These are phyloP conservation scores for Myotis yumanensis DNA, from an alignment of 2,113 vertebrate species.

Conservation along the genomic window DNA sequence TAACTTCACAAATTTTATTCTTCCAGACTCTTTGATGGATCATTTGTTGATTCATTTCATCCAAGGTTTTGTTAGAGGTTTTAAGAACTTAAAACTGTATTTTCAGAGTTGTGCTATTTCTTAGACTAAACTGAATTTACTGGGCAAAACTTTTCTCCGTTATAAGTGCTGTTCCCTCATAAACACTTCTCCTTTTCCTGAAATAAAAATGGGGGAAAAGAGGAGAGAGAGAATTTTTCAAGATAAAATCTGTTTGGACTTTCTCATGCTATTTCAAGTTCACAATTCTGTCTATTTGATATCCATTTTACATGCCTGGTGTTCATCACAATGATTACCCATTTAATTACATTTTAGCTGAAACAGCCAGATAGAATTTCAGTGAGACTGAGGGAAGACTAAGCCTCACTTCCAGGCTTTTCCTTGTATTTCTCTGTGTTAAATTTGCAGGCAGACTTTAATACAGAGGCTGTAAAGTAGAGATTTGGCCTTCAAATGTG, in stretches of 20 bases:
- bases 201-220: conserved; percentile 15
- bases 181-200: background rate
- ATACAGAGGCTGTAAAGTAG: background rate
- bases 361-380: background rate
- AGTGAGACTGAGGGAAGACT: background rate
- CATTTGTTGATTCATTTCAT: conserved; percentile 23
- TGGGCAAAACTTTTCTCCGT: background rate
- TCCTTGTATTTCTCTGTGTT: background rate
- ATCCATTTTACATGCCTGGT: conserved; percentile 51
- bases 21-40: conserved; percentile 24
- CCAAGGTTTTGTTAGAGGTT: background rate
- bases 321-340: conserved; percentile 41
- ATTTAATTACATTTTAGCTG: conserved; percentile 24
- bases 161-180: background rate
- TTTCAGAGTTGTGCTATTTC: background rate
- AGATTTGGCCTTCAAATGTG: background rate
- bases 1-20: conserved; percentile 20
- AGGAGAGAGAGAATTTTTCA: background rate
- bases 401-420: background rate
- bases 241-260: conserved; percentile 47
- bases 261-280: conserved; percentile 55
- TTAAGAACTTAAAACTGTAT: background rate
- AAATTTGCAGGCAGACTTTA: background rate
- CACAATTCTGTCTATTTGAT: background rate
- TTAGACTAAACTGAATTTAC: background rate